A percentile compares a stretch with the other conserved stretches of the same genome.
phyloP scores from a whole-genome alignment of 2,888 invertebrate genomes.

The Psococerastis gibbosa region DNA sequence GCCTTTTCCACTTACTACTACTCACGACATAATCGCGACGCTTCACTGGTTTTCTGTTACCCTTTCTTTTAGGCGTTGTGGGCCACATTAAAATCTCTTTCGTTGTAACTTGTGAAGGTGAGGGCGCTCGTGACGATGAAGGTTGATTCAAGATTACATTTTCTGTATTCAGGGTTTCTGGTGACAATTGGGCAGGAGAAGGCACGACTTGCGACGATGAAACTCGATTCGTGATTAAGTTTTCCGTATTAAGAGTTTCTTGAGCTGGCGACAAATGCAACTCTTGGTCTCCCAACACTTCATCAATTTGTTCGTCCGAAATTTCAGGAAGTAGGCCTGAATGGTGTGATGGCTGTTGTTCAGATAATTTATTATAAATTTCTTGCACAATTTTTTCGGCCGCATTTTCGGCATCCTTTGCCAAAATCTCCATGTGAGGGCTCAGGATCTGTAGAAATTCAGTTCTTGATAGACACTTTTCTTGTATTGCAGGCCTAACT shows the following conservation, averaged over 20 bases:
- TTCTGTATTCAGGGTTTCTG: too few relatives aligned
- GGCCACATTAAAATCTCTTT: background rate
- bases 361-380: background rate
- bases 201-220: too few relatives aligned
- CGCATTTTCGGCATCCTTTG: background rate
- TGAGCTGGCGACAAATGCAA: too few relatives aligned
- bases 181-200: background rate
- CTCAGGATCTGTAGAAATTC: background rate
- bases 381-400: background rate
- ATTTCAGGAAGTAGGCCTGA: background rate
- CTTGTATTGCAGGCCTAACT: too few relatives aligned
- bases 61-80: background rate
- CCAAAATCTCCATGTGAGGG: background rate
- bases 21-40: background rate
- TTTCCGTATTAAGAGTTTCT: background rate
- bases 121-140: background rate
- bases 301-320: background rate
- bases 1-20: slow-evolving; percentile 6
- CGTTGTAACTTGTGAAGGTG: background rate
- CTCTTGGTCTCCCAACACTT: background rate
- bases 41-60: background rate
- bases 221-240: too few relatives aligned
- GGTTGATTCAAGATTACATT: background rate
- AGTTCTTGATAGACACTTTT: background rate
- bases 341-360: background rate